Evolutionary conservation across 2,113 vertebrate species (phyloP).

Genomic region (Oplegnathus fasciatus): DNA sequence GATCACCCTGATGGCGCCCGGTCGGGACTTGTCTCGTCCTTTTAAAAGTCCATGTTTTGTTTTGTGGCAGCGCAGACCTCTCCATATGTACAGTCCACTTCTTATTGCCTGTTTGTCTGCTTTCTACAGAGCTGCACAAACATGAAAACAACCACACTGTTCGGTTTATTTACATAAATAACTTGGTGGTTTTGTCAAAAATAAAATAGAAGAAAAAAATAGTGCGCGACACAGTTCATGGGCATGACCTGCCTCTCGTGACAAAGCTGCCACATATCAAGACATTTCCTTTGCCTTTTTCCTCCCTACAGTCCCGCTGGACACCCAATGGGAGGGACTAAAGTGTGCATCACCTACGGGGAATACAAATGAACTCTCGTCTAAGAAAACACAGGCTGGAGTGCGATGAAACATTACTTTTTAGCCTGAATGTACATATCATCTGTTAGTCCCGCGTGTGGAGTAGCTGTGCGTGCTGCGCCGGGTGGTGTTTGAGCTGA

Average conservation of each 20-base stretch:
- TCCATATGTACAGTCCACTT: fast-evolving
- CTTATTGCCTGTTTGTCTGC: not conserved
- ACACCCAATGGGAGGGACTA: conserved; percentile 70
- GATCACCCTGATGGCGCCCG: not conserved
- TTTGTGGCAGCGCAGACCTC: not conserved
- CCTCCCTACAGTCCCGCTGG: not conserved
- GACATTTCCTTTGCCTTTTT: too few species aligned
- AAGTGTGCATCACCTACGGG: conserved; percentile 39
- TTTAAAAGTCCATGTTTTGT: not conserved
- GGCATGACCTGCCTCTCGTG: too few species aligned
- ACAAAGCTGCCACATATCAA: not conserved
- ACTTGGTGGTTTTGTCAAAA: not conserved
- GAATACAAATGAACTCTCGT: conserved; percentile 11
- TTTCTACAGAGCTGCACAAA: not conserved
- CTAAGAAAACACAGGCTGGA: not conserved
- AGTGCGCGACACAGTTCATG: fast-evolving
- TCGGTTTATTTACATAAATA: not conserved
- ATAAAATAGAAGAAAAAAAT: not conserved
- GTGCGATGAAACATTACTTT: not conserved
- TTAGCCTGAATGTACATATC: not conserved
- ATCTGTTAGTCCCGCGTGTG: not conserved
- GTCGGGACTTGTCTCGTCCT: not conserved
- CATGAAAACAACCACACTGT: not conserved
- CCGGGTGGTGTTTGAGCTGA: not conserved
- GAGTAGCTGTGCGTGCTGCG: not conserved